A percentile compares a stretch with the other conserved stretches of the same genome.
Conservation (phyloP, 2,797 vertebrate genomes). For the Pachyuromys duprasi region DNA sequence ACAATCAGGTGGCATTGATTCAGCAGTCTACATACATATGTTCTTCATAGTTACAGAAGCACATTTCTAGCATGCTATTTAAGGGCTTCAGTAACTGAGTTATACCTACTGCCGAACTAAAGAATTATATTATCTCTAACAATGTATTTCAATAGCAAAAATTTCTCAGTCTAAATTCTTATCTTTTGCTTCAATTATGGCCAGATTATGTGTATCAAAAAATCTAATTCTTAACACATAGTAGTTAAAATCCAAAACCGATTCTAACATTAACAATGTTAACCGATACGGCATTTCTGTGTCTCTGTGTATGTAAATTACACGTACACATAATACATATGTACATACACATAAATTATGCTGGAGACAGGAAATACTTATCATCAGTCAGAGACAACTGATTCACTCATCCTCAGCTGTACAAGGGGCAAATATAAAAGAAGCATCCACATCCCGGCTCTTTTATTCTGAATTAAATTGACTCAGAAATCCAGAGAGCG, state of each 20-base stretch:
- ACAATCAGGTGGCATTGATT: neutral
- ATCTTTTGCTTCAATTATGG: neutral
- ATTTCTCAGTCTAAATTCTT: neutral
- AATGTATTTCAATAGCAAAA: neutral
- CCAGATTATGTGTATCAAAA: neutral
- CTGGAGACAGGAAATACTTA: neutral
- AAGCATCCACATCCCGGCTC: neutral
- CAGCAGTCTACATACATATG: neutral
- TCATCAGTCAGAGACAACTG: neutral
- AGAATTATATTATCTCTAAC: neutral
- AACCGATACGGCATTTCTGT: neutral
- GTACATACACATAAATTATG: no score
- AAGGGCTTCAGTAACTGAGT: neutral
- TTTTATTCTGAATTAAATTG: neutral
- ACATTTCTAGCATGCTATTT: neutral
- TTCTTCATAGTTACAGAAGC: neutral
- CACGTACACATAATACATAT: neutral
- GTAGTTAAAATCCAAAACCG: neutral
- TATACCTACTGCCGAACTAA: neutral
- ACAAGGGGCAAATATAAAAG: neutral
- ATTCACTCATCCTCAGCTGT: neutral
- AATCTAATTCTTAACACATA: slow-evolving; percentile 29
- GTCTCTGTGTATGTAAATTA: neutral
- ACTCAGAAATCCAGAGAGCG: neutral
- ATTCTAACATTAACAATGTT: neutral